Evolutionary conservation across 2,888 invertebrate species (phyloP).

Genomic region (Melikaiella ostensackeni): DNA sequence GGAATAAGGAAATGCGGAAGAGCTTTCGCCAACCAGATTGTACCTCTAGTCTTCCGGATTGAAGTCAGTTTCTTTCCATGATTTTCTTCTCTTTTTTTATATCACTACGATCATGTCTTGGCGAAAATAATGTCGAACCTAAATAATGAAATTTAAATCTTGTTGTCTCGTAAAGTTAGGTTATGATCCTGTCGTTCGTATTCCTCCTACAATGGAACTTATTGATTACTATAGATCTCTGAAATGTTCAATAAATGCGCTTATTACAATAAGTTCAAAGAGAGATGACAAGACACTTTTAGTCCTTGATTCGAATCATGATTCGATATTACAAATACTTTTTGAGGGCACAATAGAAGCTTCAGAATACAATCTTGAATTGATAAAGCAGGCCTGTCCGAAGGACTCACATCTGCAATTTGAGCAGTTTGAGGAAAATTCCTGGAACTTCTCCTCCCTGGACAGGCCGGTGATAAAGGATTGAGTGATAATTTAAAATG

Average conservation of each 20-base stretch:
- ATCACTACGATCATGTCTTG: not conserved
- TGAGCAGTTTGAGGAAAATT: no score
- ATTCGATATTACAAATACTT: not conserved
- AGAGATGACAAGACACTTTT: conserved; percentile 1
- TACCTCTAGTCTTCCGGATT: conserved; percentile 1
- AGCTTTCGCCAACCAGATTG: not conserved
- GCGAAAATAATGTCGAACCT: not conserved
- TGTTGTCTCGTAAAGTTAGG: not conserved
- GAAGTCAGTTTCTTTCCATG: not conserved
- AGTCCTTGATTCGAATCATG: not conserved
- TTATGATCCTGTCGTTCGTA: not conserved
- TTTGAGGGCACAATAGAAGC: not conserved
- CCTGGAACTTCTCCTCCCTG: no score
- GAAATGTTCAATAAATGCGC: not conserved
- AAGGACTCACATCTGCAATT: no score
- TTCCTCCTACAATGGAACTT: not conserved
- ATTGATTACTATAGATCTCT: not conserved
- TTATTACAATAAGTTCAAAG: conserved; percentile 11
- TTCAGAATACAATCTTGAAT: conserved; percentile 3
- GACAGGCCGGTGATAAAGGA: no score
- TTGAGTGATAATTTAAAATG: not conserved
- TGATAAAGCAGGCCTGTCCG: no score
- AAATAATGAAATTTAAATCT: not conserved
- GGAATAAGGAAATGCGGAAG: conserved; percentile 29
- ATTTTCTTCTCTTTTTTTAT: not conserved